A percentile compares a stretch with the other conserved stretches of the same genome.
These are phyloP conservation scores for Amorpha juglandis DNA, from an alignment of 2,888 invertebrate species.

Conservation along the genomic window DNA sequence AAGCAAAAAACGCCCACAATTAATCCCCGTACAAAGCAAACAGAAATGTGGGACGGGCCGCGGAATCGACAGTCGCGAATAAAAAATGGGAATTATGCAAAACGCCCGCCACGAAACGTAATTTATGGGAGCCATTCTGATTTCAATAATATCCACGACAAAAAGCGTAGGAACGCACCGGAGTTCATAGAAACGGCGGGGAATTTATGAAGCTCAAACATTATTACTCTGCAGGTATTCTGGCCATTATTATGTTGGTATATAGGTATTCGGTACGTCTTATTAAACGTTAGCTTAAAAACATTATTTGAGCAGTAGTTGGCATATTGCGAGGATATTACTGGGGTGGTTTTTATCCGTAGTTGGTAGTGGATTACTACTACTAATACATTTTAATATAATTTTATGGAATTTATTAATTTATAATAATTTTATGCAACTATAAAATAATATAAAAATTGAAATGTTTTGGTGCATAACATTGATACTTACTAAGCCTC, in stretches of 20 bases:
- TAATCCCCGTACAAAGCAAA: conserved; percentile 10
- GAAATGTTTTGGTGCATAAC: no score
- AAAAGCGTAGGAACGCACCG: conserved; percentile 38
- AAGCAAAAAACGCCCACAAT: not conserved
- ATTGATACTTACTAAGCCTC: no score
- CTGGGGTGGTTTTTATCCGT: no score
- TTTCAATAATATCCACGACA: conserved; percentile 50
- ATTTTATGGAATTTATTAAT: no score
- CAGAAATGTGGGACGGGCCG: conserved; percentile 2
- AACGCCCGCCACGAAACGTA: conserved; percentile 42
- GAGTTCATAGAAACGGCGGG: conserved; percentile 17
- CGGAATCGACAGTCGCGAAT: conserved; percentile 38
- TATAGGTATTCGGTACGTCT: not conserved
- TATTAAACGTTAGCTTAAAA: not conserved
- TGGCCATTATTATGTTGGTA: not conserved
- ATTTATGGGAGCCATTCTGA: conserved; percentile 49
- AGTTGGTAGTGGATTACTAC: no score
- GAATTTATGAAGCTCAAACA: conserved; percentile 18
- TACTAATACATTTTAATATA: no score
- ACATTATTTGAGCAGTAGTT: not conserved
- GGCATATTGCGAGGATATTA: not conserved
- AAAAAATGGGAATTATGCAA: conserved; percentile 36
- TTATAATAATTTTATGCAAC: no score
- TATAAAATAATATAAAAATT: no score
- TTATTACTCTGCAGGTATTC: not conserved